These are phyloP conservation scores for Penaeus indicus DNA, from an alignment of 1,140 invertebrate species.

Conservation along the genomic window DNA sequence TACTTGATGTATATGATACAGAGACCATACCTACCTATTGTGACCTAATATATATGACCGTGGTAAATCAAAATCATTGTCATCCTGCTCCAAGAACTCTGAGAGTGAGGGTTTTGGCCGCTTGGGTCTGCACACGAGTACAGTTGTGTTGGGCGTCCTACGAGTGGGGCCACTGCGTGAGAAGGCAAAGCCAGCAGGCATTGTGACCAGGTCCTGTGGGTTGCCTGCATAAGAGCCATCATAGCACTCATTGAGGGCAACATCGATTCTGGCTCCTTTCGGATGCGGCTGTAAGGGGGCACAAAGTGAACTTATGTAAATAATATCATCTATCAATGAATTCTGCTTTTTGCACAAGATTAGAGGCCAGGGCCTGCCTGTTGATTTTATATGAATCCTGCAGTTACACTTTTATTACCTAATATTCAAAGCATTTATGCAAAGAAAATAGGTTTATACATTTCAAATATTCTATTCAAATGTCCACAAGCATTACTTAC, in stretches of 20 bases:
- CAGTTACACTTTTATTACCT: too few relatives aligned
- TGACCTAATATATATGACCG: constrained; percentile 90
- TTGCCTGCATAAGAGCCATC: constrained; percentile 97
- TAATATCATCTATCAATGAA: too few relatives aligned
- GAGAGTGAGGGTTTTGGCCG: constrained; percentile 81
- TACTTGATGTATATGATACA: too few relatives aligned
- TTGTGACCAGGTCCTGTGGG: constrained; percentile 88
- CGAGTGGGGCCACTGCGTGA: constrained; percentile 86
- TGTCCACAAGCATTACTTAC: constrained; percentile 73
- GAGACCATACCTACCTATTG: constrained; percentile 77
- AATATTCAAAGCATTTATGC: background rate
- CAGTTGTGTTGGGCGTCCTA: constrained; percentile 87
- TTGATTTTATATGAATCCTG: too few relatives aligned
- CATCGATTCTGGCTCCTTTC: constrained; percentile 90
- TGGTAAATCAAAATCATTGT: constrained; percentile 77
- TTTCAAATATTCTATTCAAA: background rate
- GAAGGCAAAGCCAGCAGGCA: constrained; percentile 76
- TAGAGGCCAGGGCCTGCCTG: too few relatives aligned
- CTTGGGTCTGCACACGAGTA: constrained; percentile 88
- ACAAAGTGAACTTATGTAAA: background rate
- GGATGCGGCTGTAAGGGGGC: constrained; percentile 78
- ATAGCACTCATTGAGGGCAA: constrained; percentile 94
- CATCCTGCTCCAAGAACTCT: constrained; percentile 79
- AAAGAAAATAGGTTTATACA: background rate
- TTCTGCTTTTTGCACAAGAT: too few relatives aligned